Base-by-base conservation (phyloP, 2,888 invertebrate genomes). In the Dicranocentrus wangi region DNA sequence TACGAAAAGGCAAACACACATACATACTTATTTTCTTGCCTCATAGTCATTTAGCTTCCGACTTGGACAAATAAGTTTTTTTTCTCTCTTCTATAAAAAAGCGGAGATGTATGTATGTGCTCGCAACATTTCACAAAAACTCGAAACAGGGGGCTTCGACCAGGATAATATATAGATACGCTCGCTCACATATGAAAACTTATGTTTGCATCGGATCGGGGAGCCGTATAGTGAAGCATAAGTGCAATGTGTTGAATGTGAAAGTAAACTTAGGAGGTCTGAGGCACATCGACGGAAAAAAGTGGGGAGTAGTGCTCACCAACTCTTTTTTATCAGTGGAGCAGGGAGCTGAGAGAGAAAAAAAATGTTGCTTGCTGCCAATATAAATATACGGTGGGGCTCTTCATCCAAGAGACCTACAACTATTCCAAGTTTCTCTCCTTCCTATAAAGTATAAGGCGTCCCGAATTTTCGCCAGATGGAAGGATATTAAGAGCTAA, bases 401-500 rank as follows among this genome's bases (percentile, higher is more conserved):
- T 70, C 58, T 32, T 70, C 70, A 25, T 58, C 42, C 15, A 70
- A 7, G 32, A 7, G 32, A 10, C 3, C 3, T 32, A 32, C 32
- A 32, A 32, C 3, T 10, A 7, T 32, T 39, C 19, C 39, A 19
- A 17, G 1, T 66, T 47, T 42, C 47, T 21, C 21, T 58, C 25
- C 21, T 10, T 61, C 61, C 8, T 27, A 10, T 8, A 28, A 7
- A 63, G 70, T 23, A 43, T 71, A 71, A 28, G 42, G 28, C 27
- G 39, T n/a, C 21, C 32, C 23, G 53, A 73, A 73, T 73, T 73
- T 73, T 73, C 63, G 21, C 73, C 73, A 63, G 61, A 61, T 73
- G 73, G 73, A 39, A 63, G 39, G 53, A 73, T 73, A 73, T 73
- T 73, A 73, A 51, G 63, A 61, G 43, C 71, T 61, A 43, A 61